Evolutionary conservation across 2,888 invertebrate genomes (phyloP), one percentile per base, ranked within the genome.

Genomic region (Synanthedon tipuliformis): DNA sequence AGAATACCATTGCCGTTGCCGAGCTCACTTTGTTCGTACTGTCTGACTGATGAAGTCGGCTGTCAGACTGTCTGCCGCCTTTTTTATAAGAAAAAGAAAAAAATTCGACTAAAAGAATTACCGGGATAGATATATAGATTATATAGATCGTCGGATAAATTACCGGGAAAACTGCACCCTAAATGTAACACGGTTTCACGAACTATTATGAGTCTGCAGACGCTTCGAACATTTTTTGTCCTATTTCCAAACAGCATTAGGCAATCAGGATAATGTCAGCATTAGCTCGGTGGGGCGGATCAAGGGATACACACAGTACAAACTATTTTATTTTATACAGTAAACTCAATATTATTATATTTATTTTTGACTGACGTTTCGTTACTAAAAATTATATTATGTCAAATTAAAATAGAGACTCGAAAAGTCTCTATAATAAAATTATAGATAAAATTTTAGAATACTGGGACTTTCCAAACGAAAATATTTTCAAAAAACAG

Each of bases 191-290:
- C 45, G 13, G 15, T 45, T 45, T 45, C 15, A 45, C 45, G 13
- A 45, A 45, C 45, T 45, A 45, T 45, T 15, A 34, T 34, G 45
- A 45, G 45, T 45, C 45, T 45, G 45, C 45, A 45, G 15, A 45
- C 45, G 45, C 45, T 45, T n/a, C 45, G 2, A 45, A n/a, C 12
- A 15, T 45, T 45, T 45, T 45, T 45, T 45, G 45, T 45, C n/a
- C 45, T n/a, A 45, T 45, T 45, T 16, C 16, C 51, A 56, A 56
- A 52, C 41, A 53, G 53, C 51, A 53, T 52, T 52, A 50, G 23
- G 53, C 55, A 55, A 57, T 57, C 55, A 52, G 55, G 52, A 53
- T 45, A 45, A 45, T 45, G 45, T 45, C 45, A 45, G 45, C 45
- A 45, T 45, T 45, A 45, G 45, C 45, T 15, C 45, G 45, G 13